These are phyloP conservation scores for Geotrypetes seraphini DNA, from an alignment of 2,797 vertebrate species.

Conservation along the genomic window DNA sequence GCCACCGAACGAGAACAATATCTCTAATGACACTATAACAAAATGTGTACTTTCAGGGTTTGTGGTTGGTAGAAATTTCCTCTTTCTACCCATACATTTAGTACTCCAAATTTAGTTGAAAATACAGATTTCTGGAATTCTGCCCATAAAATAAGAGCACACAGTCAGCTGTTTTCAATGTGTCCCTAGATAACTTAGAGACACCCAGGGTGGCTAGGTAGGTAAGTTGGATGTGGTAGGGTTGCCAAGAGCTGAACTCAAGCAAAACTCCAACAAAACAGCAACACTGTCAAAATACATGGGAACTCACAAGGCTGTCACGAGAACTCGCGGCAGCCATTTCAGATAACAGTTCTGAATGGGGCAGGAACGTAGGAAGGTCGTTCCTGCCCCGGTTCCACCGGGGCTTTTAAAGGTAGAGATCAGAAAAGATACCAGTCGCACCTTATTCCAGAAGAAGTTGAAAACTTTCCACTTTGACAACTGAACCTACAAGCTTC, in stretches of 20 bases:
- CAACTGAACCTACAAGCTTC: too few species aligned
- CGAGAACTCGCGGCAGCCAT: too few species aligned
- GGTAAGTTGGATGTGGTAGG: neutral
- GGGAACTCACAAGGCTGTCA: too few species aligned
- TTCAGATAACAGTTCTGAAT: too few species aligned
- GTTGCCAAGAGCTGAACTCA: neutral
- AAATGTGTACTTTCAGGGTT: neutral
- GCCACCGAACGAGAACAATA: neutral
- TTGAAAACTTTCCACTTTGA: too few species aligned
- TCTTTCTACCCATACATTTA: neutral
- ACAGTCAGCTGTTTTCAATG: neutral
- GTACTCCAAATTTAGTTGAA: neutral
- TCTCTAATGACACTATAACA: neutral
- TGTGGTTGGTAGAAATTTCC: neutral
- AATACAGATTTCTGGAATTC: neutral
- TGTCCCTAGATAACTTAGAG: neutral
- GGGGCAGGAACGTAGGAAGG: too few species aligned
- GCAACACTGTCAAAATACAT: neutral
- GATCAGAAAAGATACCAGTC: too few species aligned
- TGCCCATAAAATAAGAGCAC: neutral
- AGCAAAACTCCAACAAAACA: neutral
- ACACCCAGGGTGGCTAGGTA: too few species aligned
- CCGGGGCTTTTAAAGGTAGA: too few species aligned
- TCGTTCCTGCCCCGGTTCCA: too few species aligned
- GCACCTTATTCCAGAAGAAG: too few species aligned